Percentiles rank a stretch among this genome's conserved stretches.
phyloP scores from a whole-genome alignment of 2,888 invertebrate genomes.

The Rotaria macrura region DNA sequence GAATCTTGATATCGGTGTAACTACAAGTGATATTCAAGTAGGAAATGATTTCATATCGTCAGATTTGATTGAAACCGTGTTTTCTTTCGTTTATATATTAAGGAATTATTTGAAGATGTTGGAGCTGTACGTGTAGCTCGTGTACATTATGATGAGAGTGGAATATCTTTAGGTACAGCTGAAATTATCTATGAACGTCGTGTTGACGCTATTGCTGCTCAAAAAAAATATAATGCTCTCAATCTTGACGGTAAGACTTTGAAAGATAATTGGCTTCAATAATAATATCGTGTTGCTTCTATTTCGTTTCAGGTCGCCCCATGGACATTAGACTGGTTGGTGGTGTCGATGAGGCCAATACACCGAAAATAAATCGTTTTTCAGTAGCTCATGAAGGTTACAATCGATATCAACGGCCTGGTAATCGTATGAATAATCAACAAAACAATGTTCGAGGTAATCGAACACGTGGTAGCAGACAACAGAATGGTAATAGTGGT shows the following conservation, averaged over 20 bases:
- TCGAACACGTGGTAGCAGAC: neutral
- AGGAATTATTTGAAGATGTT: conserved; percentile 91
- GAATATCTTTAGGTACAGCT: conserved; percentile 86
- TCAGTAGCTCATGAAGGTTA: neutral
- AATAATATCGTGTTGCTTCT: neutral
- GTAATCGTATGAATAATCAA: neutral
- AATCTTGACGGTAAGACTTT: conserved; percentile 68
- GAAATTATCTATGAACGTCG: conserved; percentile 87
- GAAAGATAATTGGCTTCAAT: neutral
- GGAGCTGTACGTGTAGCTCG: conserved; percentile 83
- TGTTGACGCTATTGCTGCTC: conserved; percentile 73
- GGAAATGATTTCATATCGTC: neutral
- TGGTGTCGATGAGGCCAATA: neutral
- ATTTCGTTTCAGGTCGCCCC: conserved; percentile 21
- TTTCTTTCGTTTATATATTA: conserved; percentile 36
- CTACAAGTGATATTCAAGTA: conserved; percentile 30
- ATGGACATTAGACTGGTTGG: conserved; percentile 27
- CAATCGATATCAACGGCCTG: neutral
- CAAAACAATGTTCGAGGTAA: neutral
- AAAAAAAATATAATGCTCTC: conserved; percentile 94
- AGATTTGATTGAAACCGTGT: neutral
- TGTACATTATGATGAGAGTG: conserved; percentile 91
- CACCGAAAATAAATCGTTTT: neutral
- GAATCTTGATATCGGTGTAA: conserved; percentile 31
- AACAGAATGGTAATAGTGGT: neutral